phyloP scores from a whole-genome alignment of 2,888 invertebrate species.

The Drosophila ustulata region DNA sequence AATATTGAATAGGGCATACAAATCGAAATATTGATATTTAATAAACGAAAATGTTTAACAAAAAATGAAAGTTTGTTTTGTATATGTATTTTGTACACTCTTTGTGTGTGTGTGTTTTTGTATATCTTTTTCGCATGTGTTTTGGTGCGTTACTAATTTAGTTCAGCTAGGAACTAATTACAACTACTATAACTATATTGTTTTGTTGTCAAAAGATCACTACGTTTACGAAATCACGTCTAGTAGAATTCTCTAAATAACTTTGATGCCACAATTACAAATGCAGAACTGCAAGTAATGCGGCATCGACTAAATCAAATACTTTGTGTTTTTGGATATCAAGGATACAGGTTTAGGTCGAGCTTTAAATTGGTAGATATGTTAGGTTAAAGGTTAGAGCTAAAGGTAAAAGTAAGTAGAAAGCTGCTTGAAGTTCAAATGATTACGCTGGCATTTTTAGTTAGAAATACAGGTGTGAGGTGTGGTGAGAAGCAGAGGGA shows the following conservation, averaged over 20 bases:
- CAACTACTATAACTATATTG: constrained; percentile 52
- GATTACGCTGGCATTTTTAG: constrained; percentile 7
- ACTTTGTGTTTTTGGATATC: constrained; percentile 57
- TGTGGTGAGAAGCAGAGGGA: constrained; percentile 42
- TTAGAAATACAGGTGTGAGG: constrained; percentile 11
- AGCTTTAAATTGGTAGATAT: constrained; percentile 2
- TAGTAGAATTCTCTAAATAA: constrained; percentile 65
- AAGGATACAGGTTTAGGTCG: constrained; percentile 17
- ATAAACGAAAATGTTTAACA: constrained; percentile 43
- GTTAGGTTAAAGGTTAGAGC: constrained; percentile 10
- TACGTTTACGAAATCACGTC: constrained; percentile 74
- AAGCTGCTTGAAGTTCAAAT: constrained; percentile 26
- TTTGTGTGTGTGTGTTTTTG: constrained; percentile 14
- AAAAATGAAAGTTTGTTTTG: constrained; percentile 39
- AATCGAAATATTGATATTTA: constrained; percentile 42
- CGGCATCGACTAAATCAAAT: constrained; percentile 73
- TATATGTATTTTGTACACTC: constrained; percentile 29
- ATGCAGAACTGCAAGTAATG: constrained; percentile 27
- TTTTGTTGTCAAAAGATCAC: constrained; percentile 72
- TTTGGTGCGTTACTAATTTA: constrained; percentile 51
- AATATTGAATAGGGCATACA: constrained; percentile 65
- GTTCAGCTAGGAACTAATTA: constrained; percentile 73
- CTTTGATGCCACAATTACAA: constrained; percentile 58
- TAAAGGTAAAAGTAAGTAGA: constrained; percentile 10
- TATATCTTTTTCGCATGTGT: not conserved